Percentiles rank a stretch among this genome's conserved stretches.
Evolutionary conservation across 2,797 vertebrate species (phyloP).

Genomic region (Chrosomus eos): DNA sequence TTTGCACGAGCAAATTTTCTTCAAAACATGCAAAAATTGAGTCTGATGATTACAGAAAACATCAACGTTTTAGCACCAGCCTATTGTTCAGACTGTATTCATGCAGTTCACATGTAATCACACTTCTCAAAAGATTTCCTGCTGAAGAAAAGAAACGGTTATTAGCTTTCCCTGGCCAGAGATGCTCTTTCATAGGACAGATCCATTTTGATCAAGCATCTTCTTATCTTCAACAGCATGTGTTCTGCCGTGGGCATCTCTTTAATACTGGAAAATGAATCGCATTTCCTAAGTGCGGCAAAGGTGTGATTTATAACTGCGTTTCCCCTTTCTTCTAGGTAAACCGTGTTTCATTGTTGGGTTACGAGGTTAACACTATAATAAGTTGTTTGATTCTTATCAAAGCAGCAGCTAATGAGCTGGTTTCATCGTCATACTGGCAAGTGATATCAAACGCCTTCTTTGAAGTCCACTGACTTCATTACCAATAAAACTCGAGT

Average conservation of each 20-base stretch:
- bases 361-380: slow-evolving; percentile 23
- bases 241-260: slow-evolving; percentile 7
- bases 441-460: neutral
- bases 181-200: slow-evolving; percentile 21
- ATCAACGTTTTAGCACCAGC: neutral
- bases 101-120: neutral
- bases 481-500: neutral
- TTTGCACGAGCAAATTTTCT: neutral
- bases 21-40: neutral
- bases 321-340: neutral
- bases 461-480: slow-evolving; percentile 20
- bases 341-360: neutral
- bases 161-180: slow-evolving; percentile 4
- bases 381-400: slow-evolving; percentile 31
- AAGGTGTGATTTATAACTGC: neutral
- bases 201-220: slow-evolving; percentile 1
- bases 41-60: slow-evolving; percentile 12
- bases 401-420: slow-evolving; percentile 25
- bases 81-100: neutral
- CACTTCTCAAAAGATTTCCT: slow-evolving; percentile 1
- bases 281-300: neutral
- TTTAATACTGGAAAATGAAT: slow-evolving; percentile 2
- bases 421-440: slow-evolving; percentile 3
- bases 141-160: neutral
- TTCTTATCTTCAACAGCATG: slow-evolving; percentile 32